Percentiles rank a stretch among this genome's conserved stretches.
These are phyloP conservation scores for Nannoperca australis DNA, from an alignment of 2,797 vertebrate genomes.

Conservation along the genomic window DNA sequence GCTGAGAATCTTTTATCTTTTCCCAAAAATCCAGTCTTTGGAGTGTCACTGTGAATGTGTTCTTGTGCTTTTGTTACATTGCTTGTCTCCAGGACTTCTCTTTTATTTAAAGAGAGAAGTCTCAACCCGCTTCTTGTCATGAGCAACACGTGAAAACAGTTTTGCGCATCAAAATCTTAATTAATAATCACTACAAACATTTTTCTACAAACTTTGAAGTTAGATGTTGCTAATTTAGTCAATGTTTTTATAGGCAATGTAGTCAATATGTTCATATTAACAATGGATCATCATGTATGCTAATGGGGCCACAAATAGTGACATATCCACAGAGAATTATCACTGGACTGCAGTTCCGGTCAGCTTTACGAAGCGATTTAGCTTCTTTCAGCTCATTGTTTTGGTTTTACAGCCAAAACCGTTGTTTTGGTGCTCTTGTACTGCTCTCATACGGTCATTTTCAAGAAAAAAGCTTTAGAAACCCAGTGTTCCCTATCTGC, in stretches of 20 bases:
- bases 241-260: not conserved
- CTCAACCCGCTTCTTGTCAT: not conserved
- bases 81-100: not conserved
- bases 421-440: not conserved
- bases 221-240: not conserved
- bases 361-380: not conserved
- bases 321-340: not conserved
- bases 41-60: slow-evolving; percentile 1
- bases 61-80: slow-evolving; percentile 3
- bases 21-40: not conserved
- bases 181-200: not conserved
- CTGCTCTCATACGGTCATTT: too few species aligned
- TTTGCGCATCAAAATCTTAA: not conserved
- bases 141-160: not conserved
- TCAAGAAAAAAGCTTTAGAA: too few species aligned
- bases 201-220: not conserved
- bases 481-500: too few species aligned
- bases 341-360: not conserved
- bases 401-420: too few species aligned
- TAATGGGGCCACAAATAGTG: not conserved
- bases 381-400: not conserved
- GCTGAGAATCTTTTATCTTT: slow-evolving; percentile 12
- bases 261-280: not conserved
- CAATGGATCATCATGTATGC: not conserved
- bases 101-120: not conserved